Evolutionary conservation across 2,797 vertebrate genomes (phyloP), one percentile per base, ranked within the genome.

Genomic region (Pempheris klunzingeri): DNA sequence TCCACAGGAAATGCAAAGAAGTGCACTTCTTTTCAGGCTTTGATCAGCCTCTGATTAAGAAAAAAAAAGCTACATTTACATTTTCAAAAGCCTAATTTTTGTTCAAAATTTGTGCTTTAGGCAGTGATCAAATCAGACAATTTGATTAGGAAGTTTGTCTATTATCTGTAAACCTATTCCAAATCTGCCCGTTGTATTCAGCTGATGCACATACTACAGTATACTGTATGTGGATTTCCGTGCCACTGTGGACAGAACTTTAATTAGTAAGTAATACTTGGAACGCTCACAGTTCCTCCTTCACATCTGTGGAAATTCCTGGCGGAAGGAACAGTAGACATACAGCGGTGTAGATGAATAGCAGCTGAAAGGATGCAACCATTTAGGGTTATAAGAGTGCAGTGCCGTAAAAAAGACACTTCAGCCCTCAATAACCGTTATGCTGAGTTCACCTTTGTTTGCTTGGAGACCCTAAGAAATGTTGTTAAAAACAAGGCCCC

Each of bases 201-300:
- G 82, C 84, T 84, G 83, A 89, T 67, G 78, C 75, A 82, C 76
- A 80, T 74, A 71, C 71, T 62, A 71, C 75, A 49, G 50, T 68
- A 70, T 79, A n/a, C n/a, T n/a, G n/a, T n/a, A 74, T 70, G 80
- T 88, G 71, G 59, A 87, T 88, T 87, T 84, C 82, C 55, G 73
- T 85, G 72, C 76, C 83, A 88, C 80, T 74, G 87, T 67, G 77
- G 89, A 87, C 87, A 84, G 54, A 80, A 85, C 87, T 92, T 92
- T 92, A 91, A 91, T 92, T 90, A 92, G 83, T 73, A 81, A 90
- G 84, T 73, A 82, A 86, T 83, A 87, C 86, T 88, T 90, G 83
- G 82, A 90, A 79, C 36, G 32, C 78, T 72, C 72, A 28, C 77
- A 61, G 84, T 90, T 77, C 63, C 82, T 87, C 76, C 77, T 68